Base-by-base conservation (phyloP, 2,888 invertebrate species). In the Cosmia trapezina region DNA sequence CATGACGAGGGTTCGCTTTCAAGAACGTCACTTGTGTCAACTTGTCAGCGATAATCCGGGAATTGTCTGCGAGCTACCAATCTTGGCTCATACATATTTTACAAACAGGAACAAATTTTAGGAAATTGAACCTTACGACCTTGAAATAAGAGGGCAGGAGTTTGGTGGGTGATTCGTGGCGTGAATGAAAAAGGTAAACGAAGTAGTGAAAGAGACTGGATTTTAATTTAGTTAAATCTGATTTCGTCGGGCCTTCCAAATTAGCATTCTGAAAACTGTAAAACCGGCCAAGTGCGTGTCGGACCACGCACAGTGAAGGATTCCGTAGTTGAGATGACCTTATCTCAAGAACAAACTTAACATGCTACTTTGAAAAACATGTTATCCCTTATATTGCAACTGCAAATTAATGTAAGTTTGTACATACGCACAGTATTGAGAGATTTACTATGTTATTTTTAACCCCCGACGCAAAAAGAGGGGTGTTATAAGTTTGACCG, bases 1-100 rank as follows among this genome's bases (percentile, higher is more conserved):
- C 76, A 76, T 86, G 84, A 86, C 80, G 61, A 85, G 84, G 87
- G 87, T 86, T 66, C 61, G 47, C 64, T 78, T 83, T 79, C 76
- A 79, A 79, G 73, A 76, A 68, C 70, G 73, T 76, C 73, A 82
- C 75, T 75, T 70, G 62, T 70, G 78, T 80, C 80, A 82, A 79
- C 84, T 80, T 86, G 84, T 81, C 84, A 78, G 62, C 61, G 68
- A 82, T 81, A 82, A 86, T 84, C 75, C 71, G 73, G 53, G 76
- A 77, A 83, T 81, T 76, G 75, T 70, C 76, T 76, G 66, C 67
- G 11, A 17, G n/a, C 59, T 49, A 70, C 71, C 72, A 75, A 71
- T 59, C 65, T 74, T 65, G 22, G 41, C 17, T 78, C 79, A 65
- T 78, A 68, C 57, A 67, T 60, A 57, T 66, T 83, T 78, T 63